A percentile compares a stretch with the other conserved stretches of the same genome.
Evolutionary conservation across 2,113 vertebrate species (phyloP).

Genomic region (Aphyosemion australe): DNA sequence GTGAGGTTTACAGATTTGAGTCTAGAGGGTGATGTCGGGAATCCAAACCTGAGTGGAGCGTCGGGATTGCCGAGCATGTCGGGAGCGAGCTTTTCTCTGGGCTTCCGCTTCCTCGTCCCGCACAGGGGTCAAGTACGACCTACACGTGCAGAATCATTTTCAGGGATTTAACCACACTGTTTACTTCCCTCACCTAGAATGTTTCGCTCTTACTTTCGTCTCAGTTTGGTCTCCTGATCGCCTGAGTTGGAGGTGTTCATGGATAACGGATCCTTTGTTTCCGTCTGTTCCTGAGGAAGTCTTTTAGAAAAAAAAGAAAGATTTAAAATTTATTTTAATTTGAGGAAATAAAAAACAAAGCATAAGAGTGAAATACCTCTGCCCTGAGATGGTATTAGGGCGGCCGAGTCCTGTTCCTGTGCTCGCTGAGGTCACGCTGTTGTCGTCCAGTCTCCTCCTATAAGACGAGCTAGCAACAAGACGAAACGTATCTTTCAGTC

Average conservation of each 20-base stretch:
- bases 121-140: constrained; percentile 83
- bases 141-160: constrained; percentile 26
- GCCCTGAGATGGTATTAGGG: constrained; percentile 71
- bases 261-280: constrained; percentile 71
- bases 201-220: constrained; percentile 77
- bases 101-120: constrained; percentile 84
- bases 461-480: constrained; percentile 76
- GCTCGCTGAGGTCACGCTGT: constrained; percentile 72
- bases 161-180: neutral
- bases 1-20: neutral
- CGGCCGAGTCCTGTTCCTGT: constrained; percentile 76
- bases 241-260: constrained; percentile 56
- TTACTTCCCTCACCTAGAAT: no score
- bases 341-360: neutral
- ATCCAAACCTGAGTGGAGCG: constrained; percentile 80
- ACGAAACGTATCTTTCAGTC: constrained; percentile 29
- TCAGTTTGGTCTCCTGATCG: constrained; percentile 79
- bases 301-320: constrained; percentile 41
- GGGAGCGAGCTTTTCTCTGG: constrained; percentile 82
- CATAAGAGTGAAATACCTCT: constrained; percentile 67
- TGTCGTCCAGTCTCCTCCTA: constrained; percentile 80
- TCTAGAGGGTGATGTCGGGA: neutral
- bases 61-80: constrained; percentile 81
- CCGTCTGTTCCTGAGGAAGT: constrained; percentile 78
- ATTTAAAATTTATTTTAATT: neutral